phyloP scores from a whole-genome alignment of 2,113 vertebrate species.

The Gyps fulvus region DNA sequence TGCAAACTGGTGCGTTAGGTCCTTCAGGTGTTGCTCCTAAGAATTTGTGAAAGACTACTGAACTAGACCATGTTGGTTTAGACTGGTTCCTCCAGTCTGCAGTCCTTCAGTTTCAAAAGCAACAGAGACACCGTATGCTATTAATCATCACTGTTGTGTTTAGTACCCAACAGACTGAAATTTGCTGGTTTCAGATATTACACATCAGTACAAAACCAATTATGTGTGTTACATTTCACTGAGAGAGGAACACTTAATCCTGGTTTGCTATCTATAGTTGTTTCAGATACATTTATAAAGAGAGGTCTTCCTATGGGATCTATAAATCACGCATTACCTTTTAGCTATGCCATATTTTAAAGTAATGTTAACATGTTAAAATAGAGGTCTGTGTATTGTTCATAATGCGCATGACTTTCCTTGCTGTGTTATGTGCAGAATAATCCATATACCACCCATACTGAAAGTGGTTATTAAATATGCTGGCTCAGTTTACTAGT shows the following conservation, averaged over 20 bases:
- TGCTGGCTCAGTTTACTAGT: conserved; percentile 71
- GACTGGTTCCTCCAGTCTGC: not conserved
- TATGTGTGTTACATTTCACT: not conserved
- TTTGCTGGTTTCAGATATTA: conserved; percentile 10
- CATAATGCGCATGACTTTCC: not conserved
- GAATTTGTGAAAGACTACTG: not conserved
- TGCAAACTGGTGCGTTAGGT: not conserved
- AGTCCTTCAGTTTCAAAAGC: not conserved
- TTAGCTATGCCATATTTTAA: conserved; percentile 18
- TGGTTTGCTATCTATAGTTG: conserved; percentile 11
- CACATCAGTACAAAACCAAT: not conserved
- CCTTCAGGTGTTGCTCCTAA: not conserved
- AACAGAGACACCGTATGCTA: not conserved
- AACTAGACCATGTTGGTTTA: not conserved
- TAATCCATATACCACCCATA: conserved; percentile 23
- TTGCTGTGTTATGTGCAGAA: not conserved
- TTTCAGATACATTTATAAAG: conserved; percentile 29
- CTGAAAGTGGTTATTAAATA: conserved; percentile 53
- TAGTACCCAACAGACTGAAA: not conserved
- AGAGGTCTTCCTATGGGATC: conserved; percentile 8
- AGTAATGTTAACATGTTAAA: conserved; percentile 5
- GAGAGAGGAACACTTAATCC: not conserved
- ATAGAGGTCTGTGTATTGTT: conserved; percentile 23
- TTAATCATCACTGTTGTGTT: conserved; percentile 6
- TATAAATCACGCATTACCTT: conserved; percentile 31